These are phyloP conservation scores for Tetraodon nigroviridis DNA, from an alignment of 2,113 vertebrate species.

Conservation along the genomic window DNA sequence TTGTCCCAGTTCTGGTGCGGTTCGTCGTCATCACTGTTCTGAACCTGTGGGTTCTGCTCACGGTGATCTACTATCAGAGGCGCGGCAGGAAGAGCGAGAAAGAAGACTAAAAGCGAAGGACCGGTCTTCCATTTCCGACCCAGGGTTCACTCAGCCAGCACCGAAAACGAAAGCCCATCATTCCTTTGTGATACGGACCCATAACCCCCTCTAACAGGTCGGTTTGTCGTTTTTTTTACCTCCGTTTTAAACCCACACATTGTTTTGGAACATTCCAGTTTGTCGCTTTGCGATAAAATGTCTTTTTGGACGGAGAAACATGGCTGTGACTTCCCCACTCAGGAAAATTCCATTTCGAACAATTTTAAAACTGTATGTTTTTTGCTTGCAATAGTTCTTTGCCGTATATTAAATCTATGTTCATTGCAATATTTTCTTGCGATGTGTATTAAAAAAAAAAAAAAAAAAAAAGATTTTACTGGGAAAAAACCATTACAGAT, in stretches of 20 bases:
- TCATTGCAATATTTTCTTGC: too few relatives aligned
- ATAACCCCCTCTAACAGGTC: neutral
- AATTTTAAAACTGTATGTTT: neutral
- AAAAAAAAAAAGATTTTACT: too few relatives aligned
- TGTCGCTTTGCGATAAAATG: too few relatives aligned
- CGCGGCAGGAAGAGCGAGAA: slow-evolving; percentile 71
- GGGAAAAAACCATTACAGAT: too few relatives aligned
- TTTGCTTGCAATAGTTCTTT: too few relatives aligned
- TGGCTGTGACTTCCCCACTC: slow-evolving; percentile 12
- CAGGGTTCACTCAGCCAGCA: neutral
- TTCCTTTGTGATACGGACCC: slow-evolving; percentile 10
- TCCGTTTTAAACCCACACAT: neutral
- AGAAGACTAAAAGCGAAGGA: slow-evolving; percentile 49
- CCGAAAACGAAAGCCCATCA: neutral
- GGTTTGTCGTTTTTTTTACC: neutral
- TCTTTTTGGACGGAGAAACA: neutral
- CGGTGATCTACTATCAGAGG: slow-evolving; percentile 79
- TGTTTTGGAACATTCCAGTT: slow-evolving; percentile 34
- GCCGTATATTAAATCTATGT: too few relatives aligned
- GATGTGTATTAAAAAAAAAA: too few relatives aligned
- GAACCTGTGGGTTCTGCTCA: slow-evolving; percentile 86
- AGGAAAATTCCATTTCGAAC: slow-evolving; percentile 38
- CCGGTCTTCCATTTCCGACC: neutral
- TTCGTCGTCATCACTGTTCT: slow-evolving; percentile 82
- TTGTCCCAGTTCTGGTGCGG: slow-evolving; percentile 80